Conservation (phyloP, 1,140 invertebrate species). For the Rhynchophorus ferrugineus region DNA sequence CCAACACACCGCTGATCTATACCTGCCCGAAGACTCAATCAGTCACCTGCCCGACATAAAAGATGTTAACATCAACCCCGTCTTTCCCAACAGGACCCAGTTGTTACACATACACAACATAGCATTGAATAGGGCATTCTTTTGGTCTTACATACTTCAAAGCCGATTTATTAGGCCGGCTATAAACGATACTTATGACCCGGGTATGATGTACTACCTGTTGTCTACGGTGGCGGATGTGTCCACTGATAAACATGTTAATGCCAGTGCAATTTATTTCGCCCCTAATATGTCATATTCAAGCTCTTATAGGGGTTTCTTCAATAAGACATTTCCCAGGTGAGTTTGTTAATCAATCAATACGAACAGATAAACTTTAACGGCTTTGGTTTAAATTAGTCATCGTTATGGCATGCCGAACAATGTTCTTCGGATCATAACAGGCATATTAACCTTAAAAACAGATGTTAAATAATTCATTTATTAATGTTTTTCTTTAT, state of each 20-base stretch:
- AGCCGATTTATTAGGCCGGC: constrained; percentile 81
- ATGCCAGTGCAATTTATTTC: constrained; percentile 91
- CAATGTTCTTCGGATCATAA: no score
- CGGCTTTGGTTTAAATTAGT: no score
- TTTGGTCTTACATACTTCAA: constrained; percentile 93
- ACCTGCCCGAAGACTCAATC: constrained; percentile 72
- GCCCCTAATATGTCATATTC: constrained; percentile 91
- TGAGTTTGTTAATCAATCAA: constrained; percentile 8
- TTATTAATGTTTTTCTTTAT: neutral
- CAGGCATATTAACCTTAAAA: no score
- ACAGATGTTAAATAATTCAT: neutral
- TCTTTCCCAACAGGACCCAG: constrained; percentile 90
- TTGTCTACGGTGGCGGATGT: constrained; percentile 92
- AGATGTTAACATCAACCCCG: constrained; percentile 88
- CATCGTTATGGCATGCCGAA: no score
- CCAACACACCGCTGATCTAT: constrained; percentile 75
- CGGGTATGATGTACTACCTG: constrained; percentile 98
- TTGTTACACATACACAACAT: constrained; percentile 92
- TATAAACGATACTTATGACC: constrained; percentile 88
- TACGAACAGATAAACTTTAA: no score
- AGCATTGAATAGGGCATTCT: constrained; percentile 89
- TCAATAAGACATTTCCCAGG: constrained; percentile 88
- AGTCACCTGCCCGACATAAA: constrained; percentile 92
- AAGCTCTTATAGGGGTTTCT: constrained; percentile 90
- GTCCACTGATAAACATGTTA: constrained; percentile 84